These are phyloP conservation scores for Stigmatopora nigra DNA, from an alignment of 2,113 vertebrate species.

Conservation along the genomic window DNA sequence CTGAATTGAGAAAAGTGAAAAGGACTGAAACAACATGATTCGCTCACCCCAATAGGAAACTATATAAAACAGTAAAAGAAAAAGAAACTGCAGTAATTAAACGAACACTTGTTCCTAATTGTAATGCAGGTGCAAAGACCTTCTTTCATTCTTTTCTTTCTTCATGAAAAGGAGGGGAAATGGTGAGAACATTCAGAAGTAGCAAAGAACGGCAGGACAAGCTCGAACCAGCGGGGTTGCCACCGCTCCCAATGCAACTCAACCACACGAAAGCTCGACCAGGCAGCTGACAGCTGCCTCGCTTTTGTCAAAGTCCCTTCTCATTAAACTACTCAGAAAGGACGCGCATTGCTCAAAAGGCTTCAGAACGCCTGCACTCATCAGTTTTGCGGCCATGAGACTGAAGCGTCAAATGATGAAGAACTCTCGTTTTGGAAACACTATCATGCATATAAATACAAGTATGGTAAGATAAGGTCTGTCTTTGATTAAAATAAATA, in stretches of 20 bases:
- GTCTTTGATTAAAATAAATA: too few relatives aligned
- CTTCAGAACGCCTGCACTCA: neutral
- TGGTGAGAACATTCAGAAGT: neutral
- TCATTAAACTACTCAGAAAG: neutral
- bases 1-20: too few relatives aligned
- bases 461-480: too few relatives aligned
- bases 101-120: constrained; percentile 32
- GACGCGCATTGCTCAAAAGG: neutral
- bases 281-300: neutral
- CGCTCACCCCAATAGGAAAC: too few relatives aligned
- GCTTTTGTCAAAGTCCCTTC: neutral
- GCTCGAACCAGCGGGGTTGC: neutral
- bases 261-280: neutral
- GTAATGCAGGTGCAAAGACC: neutral
- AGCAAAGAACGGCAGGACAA: neutral
- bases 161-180: neutral
- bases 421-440: neutral
- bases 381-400: neutral
- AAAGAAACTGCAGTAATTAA: neutral
- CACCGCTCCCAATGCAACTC: neutral
- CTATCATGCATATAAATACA: too few relatives aligned
- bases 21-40: too few relatives aligned
- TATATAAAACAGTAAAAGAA: too few relatives aligned
- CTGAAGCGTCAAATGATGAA: neutral
- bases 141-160: neutral